Evolutionary conservation across 2,113 vertebrate genomes (phyloP), one percentile per base, ranked within the genome.

Genomic region (Oncorhynchus kisutch): DNA sequence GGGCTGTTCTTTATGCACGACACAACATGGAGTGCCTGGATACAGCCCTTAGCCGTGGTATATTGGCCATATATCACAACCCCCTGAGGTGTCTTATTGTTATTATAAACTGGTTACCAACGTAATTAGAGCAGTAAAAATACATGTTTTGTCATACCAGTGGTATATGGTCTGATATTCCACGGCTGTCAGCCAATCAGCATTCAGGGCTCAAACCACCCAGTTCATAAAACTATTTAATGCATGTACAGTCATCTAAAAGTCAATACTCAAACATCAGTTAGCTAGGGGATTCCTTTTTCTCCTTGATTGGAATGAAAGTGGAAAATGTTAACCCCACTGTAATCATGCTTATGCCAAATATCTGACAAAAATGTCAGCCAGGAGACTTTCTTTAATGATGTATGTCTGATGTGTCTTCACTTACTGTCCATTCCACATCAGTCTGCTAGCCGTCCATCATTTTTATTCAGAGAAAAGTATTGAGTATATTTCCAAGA

Each of bases 401-500:
- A 59, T 60, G 25, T 5, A 14, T 57, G 13, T 57, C 54, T 57
- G 54, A 57, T 57, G 5, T 72, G 24, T 31, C 27, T 72, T 51
- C 51, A 31, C 51, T 60, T 29, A 71, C 45, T 60, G 27, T 31
- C 48, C 71, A n/a, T 72, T 57, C 71, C 51, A 25, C 71, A 54
- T 24, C 31, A 72, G 24, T 59, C 71, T 29, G 54, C 71, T 57
- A 48, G 70, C 27, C 51, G 59, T 77, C 29, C 80, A 77, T 78
- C 25, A 25, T 78, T 83, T 78, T 76, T 51, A 77, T 75, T 59
- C 45, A n/a, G 16, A 77, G 76, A 69, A n/a, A n/a, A n/a, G n/a
- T n/a, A n/a, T n/a, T 84, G 70, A 85, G 45, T 66, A 49, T 48
- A 27, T 85, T 84, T 85, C 65, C 70, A 76, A 85, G 51, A 78